phyloP scores from a whole-genome alignment of 2,113 vertebrate species.

The Cryptomyrus ogoouensis region DNA sequence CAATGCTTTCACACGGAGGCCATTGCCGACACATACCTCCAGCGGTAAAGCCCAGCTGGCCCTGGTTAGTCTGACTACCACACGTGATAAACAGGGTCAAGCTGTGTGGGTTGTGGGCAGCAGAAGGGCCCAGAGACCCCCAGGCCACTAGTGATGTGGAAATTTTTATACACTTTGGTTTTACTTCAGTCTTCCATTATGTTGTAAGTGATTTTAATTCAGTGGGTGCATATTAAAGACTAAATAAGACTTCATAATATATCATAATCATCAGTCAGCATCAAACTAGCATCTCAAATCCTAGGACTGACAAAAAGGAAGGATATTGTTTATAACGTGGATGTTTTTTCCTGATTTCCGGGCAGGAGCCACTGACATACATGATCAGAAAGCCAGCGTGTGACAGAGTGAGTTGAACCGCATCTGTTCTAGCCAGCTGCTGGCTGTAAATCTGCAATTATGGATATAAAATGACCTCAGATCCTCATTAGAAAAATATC shows the following conservation, averaged over 20 bases:
- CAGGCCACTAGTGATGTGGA: neutral
- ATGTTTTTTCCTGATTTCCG: neutral
- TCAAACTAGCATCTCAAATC: neutral
- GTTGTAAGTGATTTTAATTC: neutral
- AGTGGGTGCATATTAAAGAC: neutral
- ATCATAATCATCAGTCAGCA: neutral
- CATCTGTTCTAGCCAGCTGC: neutral
- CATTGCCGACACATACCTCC: neutral
- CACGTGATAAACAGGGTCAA: neutral
- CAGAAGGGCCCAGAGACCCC: neutral
- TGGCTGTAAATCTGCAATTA: conserved; percentile 10
- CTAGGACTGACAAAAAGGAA: neutral
- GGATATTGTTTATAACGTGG: neutral
- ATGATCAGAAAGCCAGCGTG: neutral
- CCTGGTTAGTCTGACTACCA: neutral
- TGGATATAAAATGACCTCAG: neutral
- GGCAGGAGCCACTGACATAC: neutral
- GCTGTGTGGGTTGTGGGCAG: neutral
- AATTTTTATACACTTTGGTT: neutral
- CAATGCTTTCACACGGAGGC: neutral
- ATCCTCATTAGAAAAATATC: conserved; percentile 9
- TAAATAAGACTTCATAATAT: neutral
- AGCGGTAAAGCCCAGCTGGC: neutral
- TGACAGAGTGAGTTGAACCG: neutral
- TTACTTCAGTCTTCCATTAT: neutral